Evolutionary conservation across 2,888 invertebrate species (phyloP).

Genomic region (Pristionchus mayeri): DNA sequence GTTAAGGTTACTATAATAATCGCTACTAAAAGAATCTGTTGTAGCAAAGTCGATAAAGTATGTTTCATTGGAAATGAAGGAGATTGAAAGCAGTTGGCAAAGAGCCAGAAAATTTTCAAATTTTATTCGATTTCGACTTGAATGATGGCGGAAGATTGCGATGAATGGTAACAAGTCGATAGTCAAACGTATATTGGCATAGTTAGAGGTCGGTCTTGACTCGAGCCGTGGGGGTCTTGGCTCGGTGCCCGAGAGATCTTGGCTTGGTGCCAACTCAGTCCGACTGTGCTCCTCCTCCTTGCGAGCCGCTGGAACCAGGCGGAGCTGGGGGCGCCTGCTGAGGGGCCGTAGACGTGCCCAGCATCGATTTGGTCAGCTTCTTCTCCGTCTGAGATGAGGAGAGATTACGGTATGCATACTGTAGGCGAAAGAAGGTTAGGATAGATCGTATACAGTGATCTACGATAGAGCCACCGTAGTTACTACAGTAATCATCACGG

Average conservation of each 20-base stretch:
- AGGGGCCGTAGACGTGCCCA: neutral
- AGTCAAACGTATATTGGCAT: conserved; percentile 28
- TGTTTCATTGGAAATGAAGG: too few relatives aligned
- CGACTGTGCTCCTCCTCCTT: neutral
- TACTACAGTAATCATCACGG: too few relatives aligned
- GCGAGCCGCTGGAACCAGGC: neutral
- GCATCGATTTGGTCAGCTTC: conserved; percentile 38
- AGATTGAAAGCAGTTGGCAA: too few relatives aligned
- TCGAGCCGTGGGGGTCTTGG: neutral
- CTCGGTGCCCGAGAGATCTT: neutral
- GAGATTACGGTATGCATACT: neutral
- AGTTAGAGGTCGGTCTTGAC: neutral
- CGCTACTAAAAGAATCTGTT: too few relatives aligned
- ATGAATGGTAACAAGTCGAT: neutral
- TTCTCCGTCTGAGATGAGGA: neutral
- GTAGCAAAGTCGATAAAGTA: too few relatives aligned
- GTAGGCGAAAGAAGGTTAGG: neutral
- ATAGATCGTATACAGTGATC: neutral
- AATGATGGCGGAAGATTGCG: neutral
- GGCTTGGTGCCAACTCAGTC: neutral
- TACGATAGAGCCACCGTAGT: neutral
- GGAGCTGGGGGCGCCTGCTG: neutral
- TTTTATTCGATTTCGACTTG: conserved; percentile 11
- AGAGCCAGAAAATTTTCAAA: too few relatives aligned
- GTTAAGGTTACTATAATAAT: too few relatives aligned